Base-by-base conservation (phyloP, 2,113 vertebrate genomes). In the Nesospiza acunhae region DNA sequence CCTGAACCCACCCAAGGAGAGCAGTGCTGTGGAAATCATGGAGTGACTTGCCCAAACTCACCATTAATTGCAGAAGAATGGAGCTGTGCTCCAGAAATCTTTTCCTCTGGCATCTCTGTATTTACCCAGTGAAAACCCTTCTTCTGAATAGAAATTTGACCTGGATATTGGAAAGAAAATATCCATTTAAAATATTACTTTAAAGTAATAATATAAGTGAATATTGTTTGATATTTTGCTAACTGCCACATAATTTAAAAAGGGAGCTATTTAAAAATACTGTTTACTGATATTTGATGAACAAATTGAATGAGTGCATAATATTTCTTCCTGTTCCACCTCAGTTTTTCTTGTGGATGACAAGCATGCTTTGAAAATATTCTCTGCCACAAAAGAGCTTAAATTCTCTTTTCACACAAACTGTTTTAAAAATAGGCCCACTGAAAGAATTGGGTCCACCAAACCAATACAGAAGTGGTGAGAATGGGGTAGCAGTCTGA, bases 51-150 rank as follows among this genome's bases (percentile, higher is more conserved):
- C 37, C 28, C 84, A 77, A 76, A 93, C 97, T 97, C 82, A 98
- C 98, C 96, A 41, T 90, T 93, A 88, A 96, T 56, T 47, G 91
- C 88, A 73, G 95, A 94, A 85, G 94, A 95, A 47, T 76, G 85
- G 13, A 93, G 24, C 5, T 96, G 81, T 75, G 91, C 77, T 76
- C 76, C 63, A 1, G 94, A 86, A 87, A 96, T 44, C 53, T 87
- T 97, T 85, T 93, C 62, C 37, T 85, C 94, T 58, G 92, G 80
- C 33, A 77, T 69, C 77, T 96, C 94, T 37, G 64, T 93, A 46
- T 96, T 92, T 33, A 92, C 55, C 93, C 83, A 89, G 8, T 84
- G 60, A 80, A 96, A 93, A n/a, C 31, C 18, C 12, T 89, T 78
- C 35, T 87, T 93, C 85, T 58, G 92, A 79, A 89, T 22, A 64